A percentile compares a stretch with the other conserved stretches of the same genome.
phyloP scores from a whole-genome alignment of 2,113 vertebrate species.

The Seriola dumerili region DNA sequence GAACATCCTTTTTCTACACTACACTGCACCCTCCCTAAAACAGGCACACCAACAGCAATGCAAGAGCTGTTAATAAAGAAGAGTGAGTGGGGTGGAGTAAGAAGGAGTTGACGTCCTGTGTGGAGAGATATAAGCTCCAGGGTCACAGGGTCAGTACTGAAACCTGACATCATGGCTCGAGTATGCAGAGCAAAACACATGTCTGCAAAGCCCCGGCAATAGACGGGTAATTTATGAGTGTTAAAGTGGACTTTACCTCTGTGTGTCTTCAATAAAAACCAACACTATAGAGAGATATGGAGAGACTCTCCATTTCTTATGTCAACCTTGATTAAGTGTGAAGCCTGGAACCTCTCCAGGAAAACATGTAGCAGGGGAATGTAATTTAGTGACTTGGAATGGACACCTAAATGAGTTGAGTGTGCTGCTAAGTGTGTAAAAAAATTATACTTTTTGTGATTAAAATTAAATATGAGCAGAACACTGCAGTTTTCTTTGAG shows the following conservation, averaged over 20 bases:
- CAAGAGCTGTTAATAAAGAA: conserved; percentile 19
- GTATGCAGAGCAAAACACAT: conserved; percentile 66
- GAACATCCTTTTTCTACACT: background rate
- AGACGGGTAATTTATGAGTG: conserved; percentile 58
- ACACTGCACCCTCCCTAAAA: background rate
- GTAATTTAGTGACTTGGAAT: conserved; percentile 18
- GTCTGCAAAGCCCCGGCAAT: conserved; percentile 52
- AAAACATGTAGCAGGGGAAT: conserved; percentile 6
- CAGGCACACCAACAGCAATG: background rate
- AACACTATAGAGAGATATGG: conserved; percentile 40
- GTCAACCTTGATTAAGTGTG: conserved; percentile 41
- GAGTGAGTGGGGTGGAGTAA: conserved; percentile 3
- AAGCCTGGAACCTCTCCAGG: conserved; percentile 38
- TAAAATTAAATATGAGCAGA: conserved; percentile 13
- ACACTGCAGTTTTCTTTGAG: background rate
- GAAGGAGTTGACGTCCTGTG: conserved; percentile 44
- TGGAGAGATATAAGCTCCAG: conserved; percentile 54
- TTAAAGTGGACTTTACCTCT: conserved; percentile 65
- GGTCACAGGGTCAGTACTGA: conserved; percentile 72
- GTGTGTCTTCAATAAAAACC: conserved; percentile 51
- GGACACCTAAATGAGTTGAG: conserved; percentile 16
- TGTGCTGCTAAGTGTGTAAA: background rate
- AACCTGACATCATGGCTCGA: conserved; percentile 75
- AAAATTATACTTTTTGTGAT: background rate
- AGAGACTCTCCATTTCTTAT: conserved; percentile 42